These are phyloP conservation scores for Caenorhabditis wallacei DNA, from an alignment of 2,888 invertebrate genomes.

Conservation along the genomic window DNA sequence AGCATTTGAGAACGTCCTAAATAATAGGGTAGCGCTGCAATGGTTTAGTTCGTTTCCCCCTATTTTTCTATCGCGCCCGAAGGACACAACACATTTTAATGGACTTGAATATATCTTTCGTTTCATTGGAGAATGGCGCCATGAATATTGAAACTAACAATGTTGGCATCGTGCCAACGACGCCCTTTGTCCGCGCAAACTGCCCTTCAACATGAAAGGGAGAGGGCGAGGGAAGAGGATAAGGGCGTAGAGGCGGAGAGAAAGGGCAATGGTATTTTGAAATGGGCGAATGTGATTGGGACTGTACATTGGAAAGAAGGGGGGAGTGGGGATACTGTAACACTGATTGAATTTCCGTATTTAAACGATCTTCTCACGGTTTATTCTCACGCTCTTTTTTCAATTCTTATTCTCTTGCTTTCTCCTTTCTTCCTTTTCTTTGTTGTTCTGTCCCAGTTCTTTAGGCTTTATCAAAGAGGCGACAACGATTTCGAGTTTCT, in stretches of 20 bases:
- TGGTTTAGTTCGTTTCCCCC: conserved; percentile 7
- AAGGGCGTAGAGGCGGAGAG: neutral
- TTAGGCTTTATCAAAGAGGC: neutral
- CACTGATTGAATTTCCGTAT: conserved; percentile 29
- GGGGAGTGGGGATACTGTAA: conserved; percentile 29
- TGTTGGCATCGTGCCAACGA: conserved; percentile 46
- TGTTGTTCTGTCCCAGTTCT: neutral
- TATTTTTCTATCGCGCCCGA: conserved; percentile 1
- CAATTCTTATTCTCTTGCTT: neutral
- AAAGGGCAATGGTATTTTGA: neutral
- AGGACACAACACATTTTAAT: conserved; percentile 18
- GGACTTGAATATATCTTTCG: conserved; percentile 26
- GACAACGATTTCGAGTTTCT: conserved; percentile 14
- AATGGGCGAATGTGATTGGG: conserved; percentile 5
- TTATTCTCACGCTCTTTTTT: neutral
- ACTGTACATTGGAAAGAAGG: neutral
- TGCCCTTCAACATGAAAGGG: conserved; percentile 3
- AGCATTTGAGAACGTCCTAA: conserved; percentile 33
- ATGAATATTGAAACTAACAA: conserved; percentile 53
- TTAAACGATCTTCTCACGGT: neutral
- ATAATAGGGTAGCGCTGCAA: conserved; percentile 2
- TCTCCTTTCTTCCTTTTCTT: neutral
- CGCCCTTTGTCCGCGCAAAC: conserved; percentile 37
- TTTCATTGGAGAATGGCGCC: conserved; percentile 9
- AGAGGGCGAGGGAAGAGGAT: neutral